These are phyloP conservation scores for Gymnobelideus leadbeateri DNA, from an alignment of 2,113 vertebrate genomes.

Conservation along the genomic window DNA sequence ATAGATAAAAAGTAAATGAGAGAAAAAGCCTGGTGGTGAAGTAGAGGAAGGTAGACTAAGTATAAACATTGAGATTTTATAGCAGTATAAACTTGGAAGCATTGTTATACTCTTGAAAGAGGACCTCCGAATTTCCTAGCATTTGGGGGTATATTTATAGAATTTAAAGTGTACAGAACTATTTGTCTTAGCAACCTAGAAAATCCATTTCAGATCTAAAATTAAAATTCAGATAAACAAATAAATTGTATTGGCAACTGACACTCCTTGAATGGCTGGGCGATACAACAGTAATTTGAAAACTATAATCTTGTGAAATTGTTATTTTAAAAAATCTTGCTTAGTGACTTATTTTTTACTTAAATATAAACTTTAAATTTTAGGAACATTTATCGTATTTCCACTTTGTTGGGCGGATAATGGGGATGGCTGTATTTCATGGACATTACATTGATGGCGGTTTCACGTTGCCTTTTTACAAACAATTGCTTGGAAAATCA, in stretches of 20 bases:
- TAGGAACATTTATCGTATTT: constrained; percentile 99
- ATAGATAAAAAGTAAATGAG: not conserved
- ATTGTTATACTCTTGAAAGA: not conserved
- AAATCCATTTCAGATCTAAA: not conserved
- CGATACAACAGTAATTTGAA: constrained; percentile 24
- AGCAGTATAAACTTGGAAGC: not conserved
- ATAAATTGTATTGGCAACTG: constrained; percentile 13
- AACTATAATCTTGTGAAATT: constrained; percentile 34
- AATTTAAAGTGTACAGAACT: not conserved
- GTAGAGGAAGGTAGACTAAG: not conserved
- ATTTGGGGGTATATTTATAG: not conserved
- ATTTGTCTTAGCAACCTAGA: not conserved
- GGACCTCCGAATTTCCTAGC: not conserved
- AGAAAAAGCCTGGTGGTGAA: not conserved
- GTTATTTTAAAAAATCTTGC: constrained; percentile 55
- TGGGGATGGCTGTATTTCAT: constrained; percentile 99
- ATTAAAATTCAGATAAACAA: not conserved
- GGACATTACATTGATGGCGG: constrained; percentile 99
- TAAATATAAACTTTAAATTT: constrained; percentile 66
- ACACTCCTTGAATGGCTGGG: constrained; percentile 24
- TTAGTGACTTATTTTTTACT: constrained; percentile 25
- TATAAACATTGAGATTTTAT: not conserved
- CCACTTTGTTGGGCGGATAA: constrained; percentile 98
- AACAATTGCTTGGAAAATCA: constrained; percentile 97
- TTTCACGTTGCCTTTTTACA: constrained; percentile 98